phyloP scores from a whole-genome alignment of 2,797 vertebrate species.

The Sciurus carolinensis region DNA sequence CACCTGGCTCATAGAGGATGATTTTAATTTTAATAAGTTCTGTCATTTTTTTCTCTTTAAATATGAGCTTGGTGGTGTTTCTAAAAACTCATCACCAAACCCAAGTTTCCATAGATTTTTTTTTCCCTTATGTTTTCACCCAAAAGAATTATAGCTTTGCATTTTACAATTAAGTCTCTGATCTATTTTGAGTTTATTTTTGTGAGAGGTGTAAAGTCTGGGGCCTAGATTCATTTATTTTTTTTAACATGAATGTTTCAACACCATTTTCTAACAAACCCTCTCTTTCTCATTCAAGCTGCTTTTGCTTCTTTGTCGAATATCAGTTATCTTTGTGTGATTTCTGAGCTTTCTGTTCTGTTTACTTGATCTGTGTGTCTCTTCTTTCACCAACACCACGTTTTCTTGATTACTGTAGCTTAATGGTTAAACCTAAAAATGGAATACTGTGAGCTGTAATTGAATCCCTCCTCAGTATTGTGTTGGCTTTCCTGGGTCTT shows the following conservation, averaged over 20 bases:
- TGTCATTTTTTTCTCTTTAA: background rate
- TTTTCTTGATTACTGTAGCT: background rate
- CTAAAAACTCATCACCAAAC: background rate
- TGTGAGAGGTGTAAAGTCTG: background rate
- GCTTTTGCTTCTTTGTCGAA: background rate
- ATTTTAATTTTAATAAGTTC: background rate
- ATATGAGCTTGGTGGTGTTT: background rate
- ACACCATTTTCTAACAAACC: background rate
- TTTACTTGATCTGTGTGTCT: background rate
- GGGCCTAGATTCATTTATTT: background rate
- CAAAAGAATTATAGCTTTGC: background rate
- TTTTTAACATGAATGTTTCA: background rate
- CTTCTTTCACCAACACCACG: background rate
- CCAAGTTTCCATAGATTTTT: background rate
- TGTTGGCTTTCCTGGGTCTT: background rate
- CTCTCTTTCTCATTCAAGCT: background rate
- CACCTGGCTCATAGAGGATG: no score
- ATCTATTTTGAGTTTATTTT: background rate
- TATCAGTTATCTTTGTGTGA: background rate
- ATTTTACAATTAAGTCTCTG: background rate
- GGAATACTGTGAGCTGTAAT: background rate
- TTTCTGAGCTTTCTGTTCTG: background rate
- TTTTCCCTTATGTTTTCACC: background rate
- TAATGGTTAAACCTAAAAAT: background rate
- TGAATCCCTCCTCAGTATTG: background rate